A percentile compares a stretch with the other conserved stretches of the same genome.
phyloP scores from a whole-genome alignment of 2,113 vertebrate species.

The Capreolus pygargus region DNA sequence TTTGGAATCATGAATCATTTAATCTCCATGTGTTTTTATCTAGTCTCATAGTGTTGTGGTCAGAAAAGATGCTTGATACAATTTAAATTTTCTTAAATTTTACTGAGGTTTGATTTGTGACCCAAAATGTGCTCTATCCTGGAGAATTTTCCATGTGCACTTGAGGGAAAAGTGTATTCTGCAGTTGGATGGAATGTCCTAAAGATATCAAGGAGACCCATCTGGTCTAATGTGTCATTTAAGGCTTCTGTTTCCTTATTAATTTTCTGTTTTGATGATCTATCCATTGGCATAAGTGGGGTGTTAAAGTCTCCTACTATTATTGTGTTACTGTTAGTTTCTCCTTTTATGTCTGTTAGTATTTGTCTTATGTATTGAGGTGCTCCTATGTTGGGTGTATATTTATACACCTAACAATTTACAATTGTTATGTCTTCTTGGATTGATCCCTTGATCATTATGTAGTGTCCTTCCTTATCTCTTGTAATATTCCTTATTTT shows the following conservation, averaged over 20 bases:
- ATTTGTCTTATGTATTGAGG: not conserved
- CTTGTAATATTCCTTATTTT: not conserved
- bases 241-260: not conserved
- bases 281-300: not conserved
- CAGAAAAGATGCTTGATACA: not conserved
- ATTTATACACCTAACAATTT: not conserved
- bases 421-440: not conserved
- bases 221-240: not conserved
- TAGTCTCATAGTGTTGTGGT: not conserved
- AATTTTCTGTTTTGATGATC: not conserved
- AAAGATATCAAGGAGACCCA: not conserved
- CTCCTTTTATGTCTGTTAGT: not conserved
- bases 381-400: not conserved
- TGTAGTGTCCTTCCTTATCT: not conserved
- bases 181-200: not conserved
- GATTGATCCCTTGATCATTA: not conserved
- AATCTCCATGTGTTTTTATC: not conserved
- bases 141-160: not conserved
- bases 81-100: not conserved
- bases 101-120: not conserved
- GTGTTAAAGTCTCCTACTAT: not conserved
- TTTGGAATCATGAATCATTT: not conserved
- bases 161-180: not conserved
- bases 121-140: not conserved
- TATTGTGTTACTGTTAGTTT: not conserved